Evolutionary conservation across 2,113 vertebrate species (phyloP), one percentile per base, ranked within the genome.

Genomic region (Tupaia chinensis): DNA sequence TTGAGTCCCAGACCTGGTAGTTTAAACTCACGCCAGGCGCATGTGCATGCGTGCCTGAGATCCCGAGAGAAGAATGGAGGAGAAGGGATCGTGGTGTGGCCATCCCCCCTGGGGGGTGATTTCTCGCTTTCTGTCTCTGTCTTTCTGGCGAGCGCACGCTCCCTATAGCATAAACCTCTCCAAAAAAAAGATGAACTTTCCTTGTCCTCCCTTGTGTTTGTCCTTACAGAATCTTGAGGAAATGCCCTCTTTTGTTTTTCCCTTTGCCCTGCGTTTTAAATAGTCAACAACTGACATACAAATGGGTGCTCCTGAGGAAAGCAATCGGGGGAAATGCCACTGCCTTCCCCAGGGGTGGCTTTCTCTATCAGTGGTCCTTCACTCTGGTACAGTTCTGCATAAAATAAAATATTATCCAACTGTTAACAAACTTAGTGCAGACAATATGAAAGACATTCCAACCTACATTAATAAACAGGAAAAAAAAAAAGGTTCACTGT

Each of bases 231-330:
- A 25, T 13, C 12, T 63, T 4, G 14, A 1, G 58, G 9, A 14
- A 53, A 11, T 0, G 4, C 9, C 19, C 16, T 25, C 54, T 44
- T 22, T 11, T 44, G 10, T 2, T 60, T 2, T n/a, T 7, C 16
- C 73, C 15, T 12, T 20, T 25, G 16, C 19, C 14, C 20, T 73
- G 25, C 9, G 34, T 19, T 32, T 32, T n/a, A 9, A 87, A 54
- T 15, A 23, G 20, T n/a, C 72, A 60, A 53, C 14, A 68, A 15
- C 20, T 58, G 14, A 56, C 7, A 22, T 27, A 27, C 20, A 16
- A 3, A 20, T n/a, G 8, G 34, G 8, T 27, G 1, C 5, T 76
- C 10, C 74, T 10, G 15, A 65, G n/a, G n/a, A 25, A 22, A 73
- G 54, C 8, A 13, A 16, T 15, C 13, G 14, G 15, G 20, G 3